phyloP scores from a whole-genome alignment of 2,113 vertebrate genomes.

The Smithornis capensis region DNA sequence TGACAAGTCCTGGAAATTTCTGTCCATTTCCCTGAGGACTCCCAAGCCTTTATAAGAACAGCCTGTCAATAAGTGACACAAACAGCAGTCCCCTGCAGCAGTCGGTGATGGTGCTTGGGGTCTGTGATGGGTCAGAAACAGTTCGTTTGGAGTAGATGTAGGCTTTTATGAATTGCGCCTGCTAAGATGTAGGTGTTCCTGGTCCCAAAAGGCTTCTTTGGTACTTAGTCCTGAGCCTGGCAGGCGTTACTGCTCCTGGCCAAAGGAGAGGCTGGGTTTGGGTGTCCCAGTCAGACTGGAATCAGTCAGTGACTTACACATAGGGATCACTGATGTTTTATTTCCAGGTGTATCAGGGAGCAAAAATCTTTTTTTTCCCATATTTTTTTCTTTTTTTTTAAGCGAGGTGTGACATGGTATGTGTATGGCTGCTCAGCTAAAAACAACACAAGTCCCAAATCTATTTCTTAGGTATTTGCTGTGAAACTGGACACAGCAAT shows the following conservation, averaged over 20 bases:
- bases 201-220: neutral
- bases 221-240: neutral
- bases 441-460: neutral
- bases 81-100: neutral
- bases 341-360: conserved; percentile 7
- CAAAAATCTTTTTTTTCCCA: neutral
- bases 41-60: neutral
- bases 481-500: conserved; percentile 7
- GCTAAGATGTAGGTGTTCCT: conserved; percentile 16
- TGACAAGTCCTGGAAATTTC: conserved; percentile 35
- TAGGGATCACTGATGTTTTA: neutral
- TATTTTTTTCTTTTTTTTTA: neutral
- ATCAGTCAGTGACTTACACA: neutral
- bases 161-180: neutral
- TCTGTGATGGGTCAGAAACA: conserved; percentile 43
- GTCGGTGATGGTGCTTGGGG: neutral
- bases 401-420: neutral
- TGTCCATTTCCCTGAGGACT: neutral
- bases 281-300: neutral
- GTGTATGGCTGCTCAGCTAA: neutral
- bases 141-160: neutral
- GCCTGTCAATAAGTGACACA: conserved; percentile 13
- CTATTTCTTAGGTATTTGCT: conserved; percentile 28
- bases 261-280: neutral
- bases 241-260: neutral